Evolutionary conservation across 2,113 vertebrate species (phyloP), one percentile per base, ranked within the genome.

Genomic region (Athene noctua): DNA sequence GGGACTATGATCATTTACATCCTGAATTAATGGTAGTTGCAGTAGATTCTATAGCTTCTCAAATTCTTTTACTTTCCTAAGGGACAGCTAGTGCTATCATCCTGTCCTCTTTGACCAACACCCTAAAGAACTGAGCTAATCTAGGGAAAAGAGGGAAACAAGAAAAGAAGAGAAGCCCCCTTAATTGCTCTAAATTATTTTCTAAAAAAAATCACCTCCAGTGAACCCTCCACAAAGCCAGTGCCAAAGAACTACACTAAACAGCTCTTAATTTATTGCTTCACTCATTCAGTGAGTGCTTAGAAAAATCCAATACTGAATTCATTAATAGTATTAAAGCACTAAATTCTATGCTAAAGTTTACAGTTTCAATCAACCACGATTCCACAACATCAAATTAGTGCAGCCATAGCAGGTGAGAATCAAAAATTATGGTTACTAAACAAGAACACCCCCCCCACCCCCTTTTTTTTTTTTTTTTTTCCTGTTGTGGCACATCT

Each of bases 281-380:
- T 92, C 80, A 54, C 44, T 89, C 91, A 94, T 86, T 65, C 72
- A 94, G 42, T 58, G 61, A 97, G 74, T 73, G 61, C 92, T 94
- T 52, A 87, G 84, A 93, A 95, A 91, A 96, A 96, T 94, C 75
- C 92, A 97, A 92, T 97, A 94, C 65, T 71, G 92, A 94, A 96
- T 97, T 94, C 67, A 96, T 96, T 95, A 94, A 80, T 96, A 94
- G 90, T 86, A 94, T 84, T 88, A 89, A 94, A 94, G 46, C 51
- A 73, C 75, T 93, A 79, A 90, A 96, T 71, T 88, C 80, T 82
- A 36, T 47, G 36, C 62, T 80, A 51, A 94, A 73, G 55, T 90
- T 96, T 93, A 93, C 70, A 42, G 36, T 91, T 93, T 86, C 77
- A 55, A 49, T 88, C 85, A 80, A 65, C 46, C 34, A 44, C 59